phyloP scores from a whole-genome alignment of 2,797 vertebrate genomes.

The Peromyscus melanophrys region DNA sequence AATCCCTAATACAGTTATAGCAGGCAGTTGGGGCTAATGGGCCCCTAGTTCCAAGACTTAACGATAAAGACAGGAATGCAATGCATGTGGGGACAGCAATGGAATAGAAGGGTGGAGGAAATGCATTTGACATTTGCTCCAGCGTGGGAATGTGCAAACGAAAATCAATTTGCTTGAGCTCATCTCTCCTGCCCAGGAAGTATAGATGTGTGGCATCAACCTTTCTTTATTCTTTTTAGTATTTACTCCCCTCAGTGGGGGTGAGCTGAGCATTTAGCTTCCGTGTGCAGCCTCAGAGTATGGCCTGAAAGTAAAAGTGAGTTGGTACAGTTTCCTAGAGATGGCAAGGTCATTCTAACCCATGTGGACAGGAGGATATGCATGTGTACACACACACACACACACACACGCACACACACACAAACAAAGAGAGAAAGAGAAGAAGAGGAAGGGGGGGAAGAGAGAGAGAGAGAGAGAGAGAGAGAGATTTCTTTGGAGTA shows the following conservation, averaged over 20 bases:
- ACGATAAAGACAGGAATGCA: slow-evolving; percentile 30
- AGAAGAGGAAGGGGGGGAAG: no score
- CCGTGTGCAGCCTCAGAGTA: not conserved
- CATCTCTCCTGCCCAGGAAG: not conserved
- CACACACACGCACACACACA: not conserved
- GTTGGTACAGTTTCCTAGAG: not conserved
- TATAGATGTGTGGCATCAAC: not conserved
- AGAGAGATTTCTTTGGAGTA: not conserved
- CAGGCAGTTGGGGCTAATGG: slow-evolving; percentile 71
- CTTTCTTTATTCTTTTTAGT: not conserved
- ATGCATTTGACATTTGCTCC: not conserved
- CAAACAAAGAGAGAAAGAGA: not conserved
- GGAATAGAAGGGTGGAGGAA: not conserved
- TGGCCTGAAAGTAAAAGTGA: not conserved
- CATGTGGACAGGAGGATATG: not conserved
- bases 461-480: no score
- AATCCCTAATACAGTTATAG: slow-evolving; percentile 75
- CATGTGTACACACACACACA: not conserved
- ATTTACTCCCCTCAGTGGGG: accelerated
- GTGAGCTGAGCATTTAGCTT: not conserved
- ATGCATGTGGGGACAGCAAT: not conserved
- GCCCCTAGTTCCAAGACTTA: slow-evolving; percentile 49
- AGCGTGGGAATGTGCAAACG: not conserved
- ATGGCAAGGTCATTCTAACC: not conserved
- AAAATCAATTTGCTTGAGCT: slow-evolving; percentile 58